A percentile compares a stretch with the other conserved stretches of the same genome.
Conservation (phyloP, 2,888 invertebrate species). For the Pyrrhosoma nymphula region DNA sequence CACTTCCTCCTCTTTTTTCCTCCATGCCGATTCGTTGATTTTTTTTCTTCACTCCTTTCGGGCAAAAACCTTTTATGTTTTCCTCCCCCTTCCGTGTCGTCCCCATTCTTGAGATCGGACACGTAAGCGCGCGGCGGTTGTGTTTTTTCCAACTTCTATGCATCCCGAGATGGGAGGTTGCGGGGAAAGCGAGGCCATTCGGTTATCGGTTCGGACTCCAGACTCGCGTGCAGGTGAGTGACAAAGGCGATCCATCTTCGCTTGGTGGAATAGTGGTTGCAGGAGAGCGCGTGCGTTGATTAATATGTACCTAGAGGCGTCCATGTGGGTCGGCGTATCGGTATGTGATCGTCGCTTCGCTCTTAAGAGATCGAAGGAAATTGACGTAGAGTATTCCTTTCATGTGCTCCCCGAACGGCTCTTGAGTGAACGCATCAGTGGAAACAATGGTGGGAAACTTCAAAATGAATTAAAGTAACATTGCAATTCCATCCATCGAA, state of each 20-base stretch:
- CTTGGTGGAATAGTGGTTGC: neutral
- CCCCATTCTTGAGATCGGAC: constrained; percentile 16
- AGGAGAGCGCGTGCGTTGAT: neutral
- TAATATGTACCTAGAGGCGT: neutral
- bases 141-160: too few species aligned
- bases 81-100: neutral
- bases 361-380: neutral
- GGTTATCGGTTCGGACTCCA: neutral
- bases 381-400: neutral
- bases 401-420: too few species aligned
- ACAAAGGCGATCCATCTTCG: neutral
- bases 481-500: too few species aligned
- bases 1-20: neutral
- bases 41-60: neutral
- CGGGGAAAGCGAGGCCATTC: neutral
- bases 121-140: neutral
- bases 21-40: neutral
- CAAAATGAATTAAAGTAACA: too few species aligned
- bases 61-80: constrained; percentile 4
- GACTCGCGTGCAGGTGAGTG: neutral
- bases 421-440: too few species aligned
- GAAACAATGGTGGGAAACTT: too few species aligned
- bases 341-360: neutral
- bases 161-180: neutral
- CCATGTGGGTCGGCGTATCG: neutral